Conservation (phyloP, 2,888 invertebrate species). For the Agriopis leucophaearia region DNA sequence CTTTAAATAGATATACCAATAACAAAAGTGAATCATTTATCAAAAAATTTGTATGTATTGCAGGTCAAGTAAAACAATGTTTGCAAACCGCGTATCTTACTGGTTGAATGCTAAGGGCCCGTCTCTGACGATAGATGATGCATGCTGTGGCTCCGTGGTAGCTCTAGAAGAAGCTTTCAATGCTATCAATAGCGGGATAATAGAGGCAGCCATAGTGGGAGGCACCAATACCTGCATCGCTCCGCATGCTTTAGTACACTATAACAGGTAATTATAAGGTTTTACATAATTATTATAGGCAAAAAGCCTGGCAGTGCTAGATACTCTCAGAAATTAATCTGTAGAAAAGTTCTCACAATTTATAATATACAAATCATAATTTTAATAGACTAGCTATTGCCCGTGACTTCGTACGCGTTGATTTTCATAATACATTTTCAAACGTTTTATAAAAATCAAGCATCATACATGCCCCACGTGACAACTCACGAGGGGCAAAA, state of each 20-base stretch:
- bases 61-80: conserved; percentile 56
- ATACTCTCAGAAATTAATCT: no score
- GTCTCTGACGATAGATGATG: conserved; percentile 65
- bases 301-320: no score
- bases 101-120: conserved; percentile 76
- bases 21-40: no score
- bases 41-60: neutral
- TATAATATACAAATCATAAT: no score
- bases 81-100: conserved; percentile 74
- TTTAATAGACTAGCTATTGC: no score
- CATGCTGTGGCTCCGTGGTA: conserved; percentile 66
- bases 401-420: no score
- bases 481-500: no score
- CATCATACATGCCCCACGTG: no score
- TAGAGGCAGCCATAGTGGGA: conserved; percentile 87
- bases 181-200: conserved; percentile 64
- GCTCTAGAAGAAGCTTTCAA: conserved; percentile 68
- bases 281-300: no score
- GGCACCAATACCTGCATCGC: conserved; percentile 87
- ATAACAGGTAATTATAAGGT: conserved; percentile 57
- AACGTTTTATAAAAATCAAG: rapidly evolving
- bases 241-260: conserved; percentile 75
- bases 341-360: no score
- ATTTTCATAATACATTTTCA: no score
- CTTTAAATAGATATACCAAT: no score